Evolutionary conservation across 2,888 invertebrate genomes (phyloP).

Genomic region (Pristionchus arcanus): DNA sequence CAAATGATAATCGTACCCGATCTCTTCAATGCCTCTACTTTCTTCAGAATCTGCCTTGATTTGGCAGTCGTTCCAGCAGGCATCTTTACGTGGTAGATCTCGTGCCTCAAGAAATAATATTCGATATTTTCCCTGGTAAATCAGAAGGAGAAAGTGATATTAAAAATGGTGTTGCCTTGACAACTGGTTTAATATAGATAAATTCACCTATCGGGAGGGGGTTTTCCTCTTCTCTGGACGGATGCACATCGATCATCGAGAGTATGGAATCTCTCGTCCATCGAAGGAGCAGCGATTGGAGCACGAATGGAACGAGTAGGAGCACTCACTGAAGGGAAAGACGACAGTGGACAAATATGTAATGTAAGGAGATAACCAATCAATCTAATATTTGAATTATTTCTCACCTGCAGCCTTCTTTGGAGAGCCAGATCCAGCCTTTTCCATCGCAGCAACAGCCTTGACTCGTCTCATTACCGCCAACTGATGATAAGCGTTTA

Average conservation of each 20-base stretch:
- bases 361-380: background rate
- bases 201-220: conserved; percentile 44
- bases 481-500: background rate
- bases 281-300: conserved; percentile 21
- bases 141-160: no score
- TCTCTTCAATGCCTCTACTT: conserved; percentile 63
- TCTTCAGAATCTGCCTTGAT: conserved; percentile 67
- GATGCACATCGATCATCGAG: conserved; percentile 52
- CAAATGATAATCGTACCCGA: conserved; percentile 59
- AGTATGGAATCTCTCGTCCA: conserved; percentile 36
- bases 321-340: background rate
- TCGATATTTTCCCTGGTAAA: no score
- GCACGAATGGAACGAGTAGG: background rate
- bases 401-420: background rate
- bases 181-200: background rate
- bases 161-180: no score
- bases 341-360: background rate
- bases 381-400: background rate
- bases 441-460: conserved; percentile 51
- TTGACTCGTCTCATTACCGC: conserved; percentile 47
- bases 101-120: conserved; percentile 63
- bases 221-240: conserved; percentile 52
- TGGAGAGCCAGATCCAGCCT: background rate
- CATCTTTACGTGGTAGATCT: conserved; percentile 76
- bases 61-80: conserved; percentile 71